Conservation (phyloP, 2,888 invertebrate genomes). For the Pachliopta kotzebuea region DNA sequence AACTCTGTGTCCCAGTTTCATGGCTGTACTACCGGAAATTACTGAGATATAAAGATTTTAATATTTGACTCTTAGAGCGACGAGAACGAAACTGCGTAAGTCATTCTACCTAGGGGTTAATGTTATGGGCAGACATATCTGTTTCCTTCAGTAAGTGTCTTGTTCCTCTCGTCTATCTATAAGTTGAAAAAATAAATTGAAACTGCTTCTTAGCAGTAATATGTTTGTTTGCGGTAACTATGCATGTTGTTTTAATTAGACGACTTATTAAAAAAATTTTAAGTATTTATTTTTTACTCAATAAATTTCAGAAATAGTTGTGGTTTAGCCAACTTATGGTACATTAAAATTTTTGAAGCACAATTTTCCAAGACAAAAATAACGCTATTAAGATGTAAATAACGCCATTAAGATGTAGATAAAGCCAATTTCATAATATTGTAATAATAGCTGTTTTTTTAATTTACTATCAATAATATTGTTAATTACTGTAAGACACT, state of each 20-base stretch:
- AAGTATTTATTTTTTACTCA: background rate
- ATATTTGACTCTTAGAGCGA: too few species aligned
- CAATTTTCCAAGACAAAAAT: conserved; percentile 1
- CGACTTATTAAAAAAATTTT: too few species aligned
- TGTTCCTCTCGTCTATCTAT: too few species aligned
- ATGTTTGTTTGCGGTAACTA: background rate
- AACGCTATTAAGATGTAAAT: background rate
- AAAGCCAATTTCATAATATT: background rate
- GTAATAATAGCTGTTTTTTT: background rate
- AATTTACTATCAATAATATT: conserved; percentile 16
- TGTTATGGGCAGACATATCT: too few species aligned
- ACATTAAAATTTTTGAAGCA: background rate
- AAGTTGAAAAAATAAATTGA: background rate
- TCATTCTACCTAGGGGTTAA: too few species aligned
- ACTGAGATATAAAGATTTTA: too few species aligned
- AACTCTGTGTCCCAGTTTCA: conserved; percentile 19
- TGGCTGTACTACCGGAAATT: too few species aligned
- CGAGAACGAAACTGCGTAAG: too few species aligned
- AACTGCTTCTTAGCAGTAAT: background rate
- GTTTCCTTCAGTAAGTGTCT: too few species aligned
- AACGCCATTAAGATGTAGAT: background rate
- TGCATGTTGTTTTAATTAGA: background rate
- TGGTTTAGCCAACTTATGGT: background rate
- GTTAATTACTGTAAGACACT: conserved; percentile 9
- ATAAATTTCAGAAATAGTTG: background rate